phyloP scores from a whole-genome alignment of 2,888 invertebrate species.

The Orthosia gothica region DNA sequence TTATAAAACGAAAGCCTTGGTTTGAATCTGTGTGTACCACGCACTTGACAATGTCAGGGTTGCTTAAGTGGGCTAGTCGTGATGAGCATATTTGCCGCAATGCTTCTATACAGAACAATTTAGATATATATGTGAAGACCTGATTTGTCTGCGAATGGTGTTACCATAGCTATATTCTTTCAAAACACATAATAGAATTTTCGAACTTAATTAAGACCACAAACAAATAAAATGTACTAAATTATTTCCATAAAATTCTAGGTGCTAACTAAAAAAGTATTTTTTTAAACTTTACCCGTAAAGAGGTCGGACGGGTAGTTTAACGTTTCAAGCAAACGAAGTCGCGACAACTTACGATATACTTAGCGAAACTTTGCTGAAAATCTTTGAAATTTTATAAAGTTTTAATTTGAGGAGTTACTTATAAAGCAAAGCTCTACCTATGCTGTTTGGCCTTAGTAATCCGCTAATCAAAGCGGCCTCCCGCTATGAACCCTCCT shows the following conservation, averaged over 20 bases:
- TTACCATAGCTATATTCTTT: too few species aligned
- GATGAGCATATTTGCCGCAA: not conserved
- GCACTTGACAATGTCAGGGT: conserved; percentile 36
- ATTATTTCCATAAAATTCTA: not conserved
- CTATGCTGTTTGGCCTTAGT: not conserved
- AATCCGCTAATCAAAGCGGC: too few species aligned
- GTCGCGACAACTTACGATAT: conserved; percentile 11
- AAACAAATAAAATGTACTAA: not conserved
- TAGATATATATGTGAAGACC: too few species aligned
- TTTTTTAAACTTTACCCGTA: not conserved
- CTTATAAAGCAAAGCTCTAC: not conserved
- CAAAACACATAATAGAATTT: not conserved
- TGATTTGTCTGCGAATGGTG: too few species aligned
- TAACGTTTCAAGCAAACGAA: not conserved
- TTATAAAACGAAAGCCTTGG: conserved; percentile 39
- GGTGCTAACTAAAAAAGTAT: not conserved
- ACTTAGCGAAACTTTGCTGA: conserved; percentile 5
- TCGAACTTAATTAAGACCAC: not conserved
- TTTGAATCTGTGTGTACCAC: conserved; percentile 40
- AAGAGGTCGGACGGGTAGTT: not conserved
- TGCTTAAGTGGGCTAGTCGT: not conserved
- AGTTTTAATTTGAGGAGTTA: conserved; percentile 37
- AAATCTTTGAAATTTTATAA: conserved; percentile 34
- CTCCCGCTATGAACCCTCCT: too few species aligned
- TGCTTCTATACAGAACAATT: not conserved